Base-by-base conservation (phyloP, 2,797 vertebrate genomes). In the Sebastes matsubarae region DNA sequence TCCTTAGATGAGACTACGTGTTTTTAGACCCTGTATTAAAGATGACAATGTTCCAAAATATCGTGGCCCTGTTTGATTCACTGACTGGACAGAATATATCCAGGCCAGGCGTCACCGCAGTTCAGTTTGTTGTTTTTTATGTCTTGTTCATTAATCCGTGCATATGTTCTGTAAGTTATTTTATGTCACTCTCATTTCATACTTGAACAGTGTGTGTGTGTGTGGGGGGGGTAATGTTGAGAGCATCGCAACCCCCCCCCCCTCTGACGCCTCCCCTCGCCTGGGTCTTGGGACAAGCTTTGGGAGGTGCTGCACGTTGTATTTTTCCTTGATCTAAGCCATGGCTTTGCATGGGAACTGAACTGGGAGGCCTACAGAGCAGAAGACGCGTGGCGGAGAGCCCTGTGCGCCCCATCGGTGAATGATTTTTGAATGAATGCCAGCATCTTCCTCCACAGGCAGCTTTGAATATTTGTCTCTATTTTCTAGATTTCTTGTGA, bases 301-400 rank as follows among this genome's bases (percentile, higher is more conserved):
- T 84, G 83, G 82, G 90, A 92, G 92, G 81, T 86, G 88, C 89
- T 96, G 95, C 95, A 96, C 90, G 94, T 94, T 92, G 91, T 90
- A 82, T 86, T 80, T 85, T 77, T 87, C 77, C 86, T 91, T 79
- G 83, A 93, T 87, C 90, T 80, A 92, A 93, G 93, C 93, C 94
- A 91, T 94, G 94, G 94, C 93, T 95, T 94, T 95, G 95, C 95
- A 95, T 95, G 94, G 94, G 89, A 94, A 94, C 89, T 92, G 88
- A 87, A 88, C 72, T 88, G 83, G 81, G 84, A 90, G 84, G 89
- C 92, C 92, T 91, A 86, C 90, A 84, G 91, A 91, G 91, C 84
- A 76, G 89, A 83, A 81, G 57, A 58, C 71, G 54, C 18, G 72
- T 20, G 74, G 74, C 66, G 72, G 80, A 75, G 82, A 88, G 83